Evolutionary conservation across 2,797 vertebrate genomes (phyloP).

Genomic region (Pangasius macronema): DNA sequence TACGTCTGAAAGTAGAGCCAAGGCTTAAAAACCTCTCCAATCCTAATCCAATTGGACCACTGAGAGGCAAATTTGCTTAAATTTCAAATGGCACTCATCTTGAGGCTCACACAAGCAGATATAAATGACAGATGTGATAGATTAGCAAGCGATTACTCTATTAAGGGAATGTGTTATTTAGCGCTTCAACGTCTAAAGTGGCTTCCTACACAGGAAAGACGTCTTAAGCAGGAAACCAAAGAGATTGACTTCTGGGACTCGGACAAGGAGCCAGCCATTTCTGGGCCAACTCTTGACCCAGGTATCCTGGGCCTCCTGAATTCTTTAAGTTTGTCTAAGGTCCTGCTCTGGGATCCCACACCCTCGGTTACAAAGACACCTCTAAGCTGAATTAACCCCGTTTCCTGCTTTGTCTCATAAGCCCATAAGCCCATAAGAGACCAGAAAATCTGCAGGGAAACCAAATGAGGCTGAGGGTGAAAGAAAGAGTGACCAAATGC

Average conservation of each 20-base stretch:
- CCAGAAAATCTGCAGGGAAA: conserved; percentile 37
- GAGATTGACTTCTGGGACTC: not conserved
- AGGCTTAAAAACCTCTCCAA: conserved; percentile 17
- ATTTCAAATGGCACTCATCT: conserved; percentile 16
- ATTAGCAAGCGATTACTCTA: conserved; percentile 10
- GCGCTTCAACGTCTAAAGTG: not conserved
- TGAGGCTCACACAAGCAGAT: not conserved
- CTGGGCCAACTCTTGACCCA: not conserved
- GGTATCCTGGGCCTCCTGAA: not conserved
- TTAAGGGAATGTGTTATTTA: not conserved
- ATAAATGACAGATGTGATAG: conserved; percentile 7
- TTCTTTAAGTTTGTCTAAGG: not conserved
- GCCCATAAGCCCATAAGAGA: conserved; percentile 52
- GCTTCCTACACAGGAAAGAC: not conserved
- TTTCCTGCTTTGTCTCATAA: conserved; percentile 55
- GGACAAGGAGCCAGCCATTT: not conserved
- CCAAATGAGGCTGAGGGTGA: conserved; percentile 4
- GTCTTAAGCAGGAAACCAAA: not conserved
- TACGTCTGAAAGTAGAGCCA: not conserved
- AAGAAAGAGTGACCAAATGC: not conserved
- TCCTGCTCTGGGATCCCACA: not conserved
- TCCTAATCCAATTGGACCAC: conserved; percentile 39
- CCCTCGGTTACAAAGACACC: conserved; percentile 33
- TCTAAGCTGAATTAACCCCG: conserved; percentile 56
- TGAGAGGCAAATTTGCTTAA: conserved; percentile 26